Base-by-base conservation (phyloP, 2,113 vertebrate species). In the Monopterus albus region DNA sequence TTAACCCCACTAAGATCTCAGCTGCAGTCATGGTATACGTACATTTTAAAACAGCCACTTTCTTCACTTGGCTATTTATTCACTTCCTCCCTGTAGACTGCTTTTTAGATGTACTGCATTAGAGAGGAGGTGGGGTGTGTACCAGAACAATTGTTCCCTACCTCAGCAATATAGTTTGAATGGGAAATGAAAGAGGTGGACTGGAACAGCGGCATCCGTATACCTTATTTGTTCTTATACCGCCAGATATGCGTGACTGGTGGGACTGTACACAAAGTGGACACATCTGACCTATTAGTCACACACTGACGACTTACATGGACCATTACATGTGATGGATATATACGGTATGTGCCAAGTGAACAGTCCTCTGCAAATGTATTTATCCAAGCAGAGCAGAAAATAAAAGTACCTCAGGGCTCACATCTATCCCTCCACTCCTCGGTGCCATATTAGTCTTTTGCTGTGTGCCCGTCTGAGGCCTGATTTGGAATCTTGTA, bases 231-330 rank as follows among this genome's bases (percentile, higher is more conserved):
- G 63, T 81, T 78, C 66, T 69, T 57, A 81, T 85, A 17, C 28
- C 35, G 58, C 39, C 43, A 56, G 74, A 77, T 76, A 75, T 81
- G 72, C 74, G 64, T 59, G 66, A 65, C 49, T 47, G 59, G 46
- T 68, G 28, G 45, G 63, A 69, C 49, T 40, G 38, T 78, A 58
- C 71, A 73, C 39, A 35, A 62, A 84, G 70, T 72, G 60, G 76
- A 74, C 80, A 83, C 64, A 61, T 83, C 70, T 87, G 79, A 72
- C 69, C 74, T 79, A 83, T 81, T 82, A 85, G 71, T 72, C 63
- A 71, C 76, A 75, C 64, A 69, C 76, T 75, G 82, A 75, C 82
- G 57, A 64, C 52, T 65, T 81, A 76, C 72, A 69, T 13, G 60
- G 50, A 62, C 72, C 76, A 84, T 78, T 82, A 79, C 46, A 11